A percentile compares a stretch with the other conserved stretches of the same genome.
Conservation (phyloP, 2,113 vertebrate species). For the Lepisosteus osseus region DNA sequence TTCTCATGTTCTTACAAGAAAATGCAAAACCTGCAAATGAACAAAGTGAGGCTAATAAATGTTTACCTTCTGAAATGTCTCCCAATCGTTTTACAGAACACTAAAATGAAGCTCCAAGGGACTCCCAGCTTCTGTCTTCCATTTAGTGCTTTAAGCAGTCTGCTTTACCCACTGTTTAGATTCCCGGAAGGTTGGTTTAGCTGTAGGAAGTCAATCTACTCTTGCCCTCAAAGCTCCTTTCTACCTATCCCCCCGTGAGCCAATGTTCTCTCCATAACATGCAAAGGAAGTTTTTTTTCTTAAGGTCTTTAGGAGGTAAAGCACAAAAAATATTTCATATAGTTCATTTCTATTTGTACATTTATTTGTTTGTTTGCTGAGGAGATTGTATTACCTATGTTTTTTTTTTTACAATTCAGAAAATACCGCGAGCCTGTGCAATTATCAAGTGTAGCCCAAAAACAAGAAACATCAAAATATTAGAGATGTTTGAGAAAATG, state of each 20-base stretch:
- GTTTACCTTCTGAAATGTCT: no score
- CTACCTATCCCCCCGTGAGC: slow-evolving; percentile 48
- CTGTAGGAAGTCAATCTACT: slow-evolving; percentile 52
- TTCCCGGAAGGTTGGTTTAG: slow-evolving; percentile 56
- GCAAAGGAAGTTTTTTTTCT: slow-evolving; percentile 53
- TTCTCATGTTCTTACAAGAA: no score
- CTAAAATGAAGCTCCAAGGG: slow-evolving; percentile 15
- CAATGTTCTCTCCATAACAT: slow-evolving; percentile 52
- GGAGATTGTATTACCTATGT: slow-evolving; percentile 51
- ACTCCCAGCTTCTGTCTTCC: slow-evolving; percentile 56
- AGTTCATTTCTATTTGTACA: slow-evolving; percentile 66
- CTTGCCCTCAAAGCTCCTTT: slow-evolving; percentile 56
- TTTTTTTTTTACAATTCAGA: slow-evolving; percentile 55
- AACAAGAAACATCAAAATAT: slow-evolving; percentile 62
- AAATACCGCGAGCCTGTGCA: slow-evolving; percentile 56
- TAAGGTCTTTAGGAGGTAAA: slow-evolving; percentile 50
- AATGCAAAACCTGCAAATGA: no score
- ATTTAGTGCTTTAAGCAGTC: slow-evolving; percentile 57
- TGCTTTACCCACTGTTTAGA: slow-evolving; percentile 62
- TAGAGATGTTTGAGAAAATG: slow-evolving; percentile 53
- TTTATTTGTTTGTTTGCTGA: slow-evolving; percentile 57
- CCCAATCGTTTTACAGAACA: no score
- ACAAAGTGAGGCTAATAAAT: no score
- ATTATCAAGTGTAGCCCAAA: slow-evolving; percentile 49
- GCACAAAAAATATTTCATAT: slow-evolving; percentile 57